Conservation (phyloP, 2,113 vertebrate species). For the Kobus ellipsiprymnus region DNA sequence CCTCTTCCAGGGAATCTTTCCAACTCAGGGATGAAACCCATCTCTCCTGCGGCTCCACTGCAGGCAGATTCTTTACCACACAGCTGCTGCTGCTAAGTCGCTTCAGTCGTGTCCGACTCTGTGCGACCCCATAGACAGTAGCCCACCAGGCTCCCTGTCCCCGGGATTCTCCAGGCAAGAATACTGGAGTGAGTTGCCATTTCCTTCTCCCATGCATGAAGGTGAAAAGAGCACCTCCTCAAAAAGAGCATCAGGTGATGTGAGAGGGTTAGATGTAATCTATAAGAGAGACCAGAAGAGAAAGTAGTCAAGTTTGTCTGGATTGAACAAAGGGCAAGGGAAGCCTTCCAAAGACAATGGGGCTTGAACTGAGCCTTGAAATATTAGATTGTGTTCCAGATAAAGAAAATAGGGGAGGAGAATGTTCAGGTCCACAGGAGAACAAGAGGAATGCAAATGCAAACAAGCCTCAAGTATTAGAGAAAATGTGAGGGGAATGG, state of each 20-base stretch:
- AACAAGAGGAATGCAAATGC: neutral
- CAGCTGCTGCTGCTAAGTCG: too few relatives aligned
- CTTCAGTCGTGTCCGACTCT: too few relatives aligned
- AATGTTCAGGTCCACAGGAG: neutral
- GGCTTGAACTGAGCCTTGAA: neutral
- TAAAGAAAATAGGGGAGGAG: neutral
- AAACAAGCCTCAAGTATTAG: fast-evolving
- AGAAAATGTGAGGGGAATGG: neutral
- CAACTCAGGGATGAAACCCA: neutral
- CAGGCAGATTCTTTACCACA: neutral
- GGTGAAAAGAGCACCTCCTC: too few relatives aligned
- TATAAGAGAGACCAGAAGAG: neutral
- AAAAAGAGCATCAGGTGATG: neutral
- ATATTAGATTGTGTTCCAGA: neutral
- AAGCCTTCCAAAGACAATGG: neutral
- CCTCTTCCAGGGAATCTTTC: neutral
- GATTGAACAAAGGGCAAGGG: neutral
- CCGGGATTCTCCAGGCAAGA: too few relatives aligned
- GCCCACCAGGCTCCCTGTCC: too few relatives aligned
- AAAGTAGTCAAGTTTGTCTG: neutral
- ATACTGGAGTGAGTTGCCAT: too few relatives aligned
- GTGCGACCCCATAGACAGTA: too few relatives aligned
- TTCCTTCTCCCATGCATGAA: too few relatives aligned
- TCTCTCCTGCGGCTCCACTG: neutral
- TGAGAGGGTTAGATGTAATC: neutral